Evolutionary conservation across 2,797 vertebrate genomes (phyloP).

Genomic region (Xenentodon cancila): DNA sequence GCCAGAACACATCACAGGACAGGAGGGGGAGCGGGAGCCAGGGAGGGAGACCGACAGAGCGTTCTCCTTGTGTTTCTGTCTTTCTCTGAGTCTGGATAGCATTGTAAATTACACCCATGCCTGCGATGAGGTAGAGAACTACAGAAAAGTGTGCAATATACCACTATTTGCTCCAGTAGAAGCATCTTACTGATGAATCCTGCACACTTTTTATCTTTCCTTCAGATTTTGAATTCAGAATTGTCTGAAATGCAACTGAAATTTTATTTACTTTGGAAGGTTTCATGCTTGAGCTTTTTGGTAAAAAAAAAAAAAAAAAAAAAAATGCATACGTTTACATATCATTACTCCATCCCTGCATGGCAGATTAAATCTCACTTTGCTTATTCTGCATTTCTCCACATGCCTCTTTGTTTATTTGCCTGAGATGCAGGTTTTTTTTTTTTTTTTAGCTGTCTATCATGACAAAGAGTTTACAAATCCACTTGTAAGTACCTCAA

Average conservation of each 20-base stretch:
- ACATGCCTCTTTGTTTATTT: no score
- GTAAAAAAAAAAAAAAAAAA: not conserved
- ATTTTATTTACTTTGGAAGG: not conserved
- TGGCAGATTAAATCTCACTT: no score
- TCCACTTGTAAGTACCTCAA: no score
- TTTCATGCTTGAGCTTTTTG: slow-evolving; percentile 6
- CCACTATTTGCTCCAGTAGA: not conserved
- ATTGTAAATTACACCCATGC: slow-evolving; percentile 6
- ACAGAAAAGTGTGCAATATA: not conserved
- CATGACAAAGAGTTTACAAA: no score
- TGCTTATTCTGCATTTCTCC: no score
- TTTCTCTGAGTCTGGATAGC: slow-evolving; percentile 33
- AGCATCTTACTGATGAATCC: slow-evolving; percentile 4
- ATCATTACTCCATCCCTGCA: not conserved
- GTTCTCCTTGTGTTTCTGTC: slow-evolving; percentile 34
- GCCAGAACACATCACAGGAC: slow-evolving; percentile 82
- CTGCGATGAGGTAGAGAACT: not conserved
- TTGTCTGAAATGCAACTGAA: not conserved
- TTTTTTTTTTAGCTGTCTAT: no score
- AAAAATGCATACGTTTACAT: not conserved
- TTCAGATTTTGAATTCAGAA: slow-evolving; percentile 1
- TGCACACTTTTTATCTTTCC: no score
- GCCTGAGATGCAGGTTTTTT: no score
- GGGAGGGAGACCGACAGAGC: slow-evolving; percentile 18
- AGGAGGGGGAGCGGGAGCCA: slow-evolving; percentile 63